These are phyloP conservation scores for Percopsis transmontana DNA, from an alignment of 2,113 vertebrate genomes.

Conservation along the genomic window DNA sequence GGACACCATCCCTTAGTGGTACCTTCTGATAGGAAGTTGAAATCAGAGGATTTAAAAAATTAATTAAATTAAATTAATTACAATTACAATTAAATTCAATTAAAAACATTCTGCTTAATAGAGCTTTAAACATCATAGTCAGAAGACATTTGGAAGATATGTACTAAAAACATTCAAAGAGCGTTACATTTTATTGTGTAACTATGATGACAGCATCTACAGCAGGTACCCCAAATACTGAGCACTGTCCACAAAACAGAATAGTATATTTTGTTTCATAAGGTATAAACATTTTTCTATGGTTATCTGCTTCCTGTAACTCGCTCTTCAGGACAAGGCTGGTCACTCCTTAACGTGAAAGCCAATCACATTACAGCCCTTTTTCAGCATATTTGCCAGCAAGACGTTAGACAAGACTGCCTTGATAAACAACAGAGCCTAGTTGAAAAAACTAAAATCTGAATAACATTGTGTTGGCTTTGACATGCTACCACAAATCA, in stretches of 20 bases:
- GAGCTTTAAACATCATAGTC: background rate
- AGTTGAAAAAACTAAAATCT: background rate
- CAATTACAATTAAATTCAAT: too few species aligned
- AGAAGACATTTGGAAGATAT: background rate
- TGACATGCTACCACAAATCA: conserved; percentile 3
- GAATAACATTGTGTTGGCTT: background rate
- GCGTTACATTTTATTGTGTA: conserved; percentile 29
- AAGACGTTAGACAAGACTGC: too few species aligned
- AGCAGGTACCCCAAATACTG: conserved; percentile 44
- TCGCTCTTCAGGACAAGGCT: conserved; percentile 64
- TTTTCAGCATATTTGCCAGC: too few species aligned
- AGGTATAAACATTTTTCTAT: conserved; percentile 57
- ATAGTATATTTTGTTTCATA: conserved; percentile 66
- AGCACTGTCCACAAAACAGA: conserved; percentile 52
- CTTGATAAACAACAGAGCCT: background rate
- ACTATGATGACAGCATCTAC: conserved; percentile 44
- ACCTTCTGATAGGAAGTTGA: too few species aligned
- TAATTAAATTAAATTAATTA: too few species aligned
- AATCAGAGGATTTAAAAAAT: too few species aligned
- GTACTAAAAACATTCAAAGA: background rate
- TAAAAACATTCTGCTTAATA: too few species aligned
- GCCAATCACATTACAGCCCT: conserved; percentile 13
- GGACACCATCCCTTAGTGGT: too few species aligned
- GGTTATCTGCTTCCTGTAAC: conserved; percentile 78
- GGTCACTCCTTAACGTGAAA: background rate